phyloP scores from a whole-genome alignment of 2,888 invertebrate genomes.

The Lypha dubia region DNA sequence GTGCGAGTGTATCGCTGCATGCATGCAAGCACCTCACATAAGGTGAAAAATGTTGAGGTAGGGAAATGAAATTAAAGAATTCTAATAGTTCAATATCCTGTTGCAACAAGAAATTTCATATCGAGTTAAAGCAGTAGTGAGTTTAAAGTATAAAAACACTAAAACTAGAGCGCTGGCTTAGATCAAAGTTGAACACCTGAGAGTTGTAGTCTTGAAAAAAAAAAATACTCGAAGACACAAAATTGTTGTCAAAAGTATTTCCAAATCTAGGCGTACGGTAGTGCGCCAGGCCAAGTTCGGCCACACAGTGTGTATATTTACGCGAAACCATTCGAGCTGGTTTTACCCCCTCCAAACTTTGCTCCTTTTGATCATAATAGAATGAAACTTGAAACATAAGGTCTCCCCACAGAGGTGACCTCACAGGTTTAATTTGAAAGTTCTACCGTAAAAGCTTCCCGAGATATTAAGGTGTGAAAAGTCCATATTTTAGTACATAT shows the following conservation, averaged over 20 bases:
- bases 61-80: slow-evolving; percentile 30
- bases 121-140: slow-evolving; percentile 19
- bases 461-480: too few species aligned
- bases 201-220: background rate
- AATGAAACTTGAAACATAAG: too few species aligned
- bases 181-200: slow-evolving; percentile 27
- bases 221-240: background rate
- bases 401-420: too few species aligned
- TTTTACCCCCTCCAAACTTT: too few species aligned
- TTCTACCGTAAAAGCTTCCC: too few species aligned
- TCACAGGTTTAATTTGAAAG: too few species aligned
- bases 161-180: background rate
- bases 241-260: background rate
- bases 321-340: too few species aligned
- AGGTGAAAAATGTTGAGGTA: background rate
- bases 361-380: too few species aligned
- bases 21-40: background rate
- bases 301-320: too few species aligned
- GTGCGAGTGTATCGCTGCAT: background rate
- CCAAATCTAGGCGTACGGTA: too few species aligned
- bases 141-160: background rate
- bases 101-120: slow-evolving; percentile 11
- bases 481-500: too few species aligned
- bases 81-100: slow-evolving; percentile 51
- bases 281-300: too few species aligned